A percentile compares a stretch with the other conserved stretches of the same genome.
Conservation (phyloP, 1,140 invertebrate species). For the Coenobita brevimanus region DNA sequence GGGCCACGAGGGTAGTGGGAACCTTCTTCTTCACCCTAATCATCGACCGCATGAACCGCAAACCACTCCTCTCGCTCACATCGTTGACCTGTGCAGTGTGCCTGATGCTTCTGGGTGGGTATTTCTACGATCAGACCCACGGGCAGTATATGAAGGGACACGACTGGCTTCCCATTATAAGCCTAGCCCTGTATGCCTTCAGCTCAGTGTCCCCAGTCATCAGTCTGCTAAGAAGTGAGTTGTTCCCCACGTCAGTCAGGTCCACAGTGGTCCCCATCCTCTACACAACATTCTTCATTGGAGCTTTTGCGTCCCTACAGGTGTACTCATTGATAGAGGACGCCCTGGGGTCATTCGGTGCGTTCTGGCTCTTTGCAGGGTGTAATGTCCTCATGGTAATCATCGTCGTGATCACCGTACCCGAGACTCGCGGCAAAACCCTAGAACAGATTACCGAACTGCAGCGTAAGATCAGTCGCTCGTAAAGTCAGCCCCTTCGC, state of each 20-base stretch:
- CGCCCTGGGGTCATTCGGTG: not conserved
- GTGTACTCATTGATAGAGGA: not conserved
- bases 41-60: conserved; percentile 12
- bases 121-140: conserved; percentile 9
- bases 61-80: not conserved
- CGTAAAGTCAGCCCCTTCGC: no score
- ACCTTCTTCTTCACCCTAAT: not conserved
- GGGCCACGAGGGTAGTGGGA: not conserved
- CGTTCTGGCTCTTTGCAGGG: conserved; percentile 8
- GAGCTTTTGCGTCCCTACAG: conserved; percentile 6
- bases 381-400: not conserved
- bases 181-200: conserved; percentile 2
- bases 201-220: not conserved
- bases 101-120: not conserved
- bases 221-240: conserved; percentile 12
- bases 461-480: not conserved
- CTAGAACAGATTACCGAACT: conserved; percentile 22
- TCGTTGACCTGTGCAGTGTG: not conserved
- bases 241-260: conserved; percentile 15
- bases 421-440: conserved; percentile 21
- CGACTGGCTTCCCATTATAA: conserved; percentile 3
- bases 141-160: not conserved
- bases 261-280: conserved; percentile 24
- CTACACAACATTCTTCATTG: conserved; percentile 1
- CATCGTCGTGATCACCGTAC: not conserved